phyloP scores from a whole-genome alignment of 1,140 invertebrate species.

The Melipona quadrifasciata region DNA sequence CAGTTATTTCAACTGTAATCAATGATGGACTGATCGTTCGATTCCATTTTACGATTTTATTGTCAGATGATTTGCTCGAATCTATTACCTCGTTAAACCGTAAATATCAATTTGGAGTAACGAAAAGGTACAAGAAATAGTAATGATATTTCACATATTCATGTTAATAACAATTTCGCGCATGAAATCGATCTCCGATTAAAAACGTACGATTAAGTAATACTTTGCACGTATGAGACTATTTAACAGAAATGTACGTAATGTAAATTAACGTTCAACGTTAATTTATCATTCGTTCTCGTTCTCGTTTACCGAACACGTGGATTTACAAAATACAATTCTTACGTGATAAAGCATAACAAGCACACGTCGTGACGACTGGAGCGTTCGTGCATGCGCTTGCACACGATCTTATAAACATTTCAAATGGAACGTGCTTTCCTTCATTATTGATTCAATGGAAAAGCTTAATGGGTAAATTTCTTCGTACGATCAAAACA shows the following conservation, averaged over 20 bases:
- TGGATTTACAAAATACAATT: neutral
- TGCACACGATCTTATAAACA: neutral
- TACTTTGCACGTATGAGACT: neutral
- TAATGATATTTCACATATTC: neutral
- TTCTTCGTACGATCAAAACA: neutral
- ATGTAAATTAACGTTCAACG: neutral
- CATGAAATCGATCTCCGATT: neutral
- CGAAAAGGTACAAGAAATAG: too few relatives aligned
- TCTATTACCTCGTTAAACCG: neutral
- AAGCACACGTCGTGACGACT: neutral
- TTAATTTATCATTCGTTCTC: neutral
- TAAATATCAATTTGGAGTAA: too few relatives aligned
- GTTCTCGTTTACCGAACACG: neutral
- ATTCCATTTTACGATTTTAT: neutral
- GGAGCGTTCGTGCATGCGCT: too few relatives aligned
- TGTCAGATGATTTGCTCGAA: neutral
- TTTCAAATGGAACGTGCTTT: neutral
- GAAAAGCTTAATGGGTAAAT: too few relatives aligned
- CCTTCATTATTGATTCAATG: neutral
- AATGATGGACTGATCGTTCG: neutral
- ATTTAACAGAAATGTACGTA: neutral
- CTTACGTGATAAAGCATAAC: neutral
- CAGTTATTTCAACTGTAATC: constrained; percentile 22
- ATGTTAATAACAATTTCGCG: neutral
- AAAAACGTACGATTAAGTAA: neutral